Evolutionary conservation across 2,888 invertebrate species (phyloP).

Genomic region (Diaphora mendica): DNA sequence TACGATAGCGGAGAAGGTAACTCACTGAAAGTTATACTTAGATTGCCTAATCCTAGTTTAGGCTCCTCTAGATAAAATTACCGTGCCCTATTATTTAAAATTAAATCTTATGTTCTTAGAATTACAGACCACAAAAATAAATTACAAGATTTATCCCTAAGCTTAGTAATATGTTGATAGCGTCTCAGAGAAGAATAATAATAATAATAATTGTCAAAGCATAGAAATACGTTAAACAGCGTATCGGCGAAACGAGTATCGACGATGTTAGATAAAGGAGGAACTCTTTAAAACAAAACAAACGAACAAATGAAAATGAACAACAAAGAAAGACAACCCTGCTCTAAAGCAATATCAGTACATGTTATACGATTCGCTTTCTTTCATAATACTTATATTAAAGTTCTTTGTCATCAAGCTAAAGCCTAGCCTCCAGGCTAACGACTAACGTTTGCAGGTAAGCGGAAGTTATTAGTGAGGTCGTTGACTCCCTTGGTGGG

Average conservation of each 20-base stretch:
- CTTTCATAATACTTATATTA: slow-evolving; percentile 49
- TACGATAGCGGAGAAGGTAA: background rate
- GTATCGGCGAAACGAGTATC: background rate
- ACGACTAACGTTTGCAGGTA: slow-evolving; percentile 75
- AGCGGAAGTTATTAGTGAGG: slow-evolving; percentile 83
- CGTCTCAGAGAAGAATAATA: background rate
- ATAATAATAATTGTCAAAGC: background rate
- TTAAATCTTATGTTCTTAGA: no score
- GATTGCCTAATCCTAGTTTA: slow-evolving; percentile 21
- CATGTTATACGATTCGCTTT: slow-evolving; percentile 26
- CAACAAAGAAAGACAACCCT: background rate
- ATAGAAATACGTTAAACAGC: background rate
- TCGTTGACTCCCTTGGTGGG: slow-evolving; percentile 63
- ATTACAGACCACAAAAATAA: background rate
- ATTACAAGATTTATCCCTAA: background rate
- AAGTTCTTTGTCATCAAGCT: slow-evolving; percentile 57
- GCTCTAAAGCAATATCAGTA: slow-evolving; percentile 11
- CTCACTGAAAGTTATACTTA: slow-evolving; percentile 16
- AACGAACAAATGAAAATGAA: background rate
- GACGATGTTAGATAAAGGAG: slow-evolving; percentile 2
- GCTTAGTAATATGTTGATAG: background rate
- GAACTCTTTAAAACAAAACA: background rate
- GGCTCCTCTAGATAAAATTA: background rate
- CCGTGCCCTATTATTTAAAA: no score
- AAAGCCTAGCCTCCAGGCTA: slow-evolving; percentile 57